Evolutionary conservation across 2,797 vertebrate genomes (phyloP), one percentile per base, ranked within the genome.

Genomic region (Liparis tanakae): DNA sequence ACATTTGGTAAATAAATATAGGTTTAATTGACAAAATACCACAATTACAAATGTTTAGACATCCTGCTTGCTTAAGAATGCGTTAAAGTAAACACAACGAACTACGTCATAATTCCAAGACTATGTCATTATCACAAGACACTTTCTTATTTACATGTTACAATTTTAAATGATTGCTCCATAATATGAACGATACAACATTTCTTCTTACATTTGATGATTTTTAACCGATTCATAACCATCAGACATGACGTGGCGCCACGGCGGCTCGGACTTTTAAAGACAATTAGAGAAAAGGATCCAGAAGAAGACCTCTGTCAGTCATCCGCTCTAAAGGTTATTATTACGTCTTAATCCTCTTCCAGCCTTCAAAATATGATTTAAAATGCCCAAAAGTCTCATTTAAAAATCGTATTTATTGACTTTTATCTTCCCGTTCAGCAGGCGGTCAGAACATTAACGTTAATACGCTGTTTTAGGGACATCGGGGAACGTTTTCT

Each of bases 241-340:
- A 33, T 72, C 53, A 18, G 14, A 30, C 57, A 12, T 37, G 78
- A 85, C 61, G 30, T 25, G 48, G 55, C 54, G 64, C 71, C 70
- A 69, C 33, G 39, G 13, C 17, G 18, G 41, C 72, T 10, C 13
- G 4, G 59, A 78, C 53, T 61, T 76, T 20, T 30, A 43, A 80
- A 80, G 70, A 58, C 22, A 14, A 57, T 81, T 80, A 85, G 66
- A 81, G 79, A 69, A 79, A 83, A 75, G 22, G 67, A 74, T 74
- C 64, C 61, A 77, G 81, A 85, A 76, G 67, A 86, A 57, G 65
- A 78, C 67, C 20, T 48, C 44, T 61, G 63, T 76, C 65, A 13
- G 34, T 87, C 84, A 88, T 87, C 67, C 78, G 70, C 75, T 78
- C 73, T 75, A 72, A 87, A 84, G 56, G 34, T 48, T 30, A 30